phyloP scores from a whole-genome alignment of 2,113 vertebrate genomes.

The Kryptolebias marmoratus region DNA sequence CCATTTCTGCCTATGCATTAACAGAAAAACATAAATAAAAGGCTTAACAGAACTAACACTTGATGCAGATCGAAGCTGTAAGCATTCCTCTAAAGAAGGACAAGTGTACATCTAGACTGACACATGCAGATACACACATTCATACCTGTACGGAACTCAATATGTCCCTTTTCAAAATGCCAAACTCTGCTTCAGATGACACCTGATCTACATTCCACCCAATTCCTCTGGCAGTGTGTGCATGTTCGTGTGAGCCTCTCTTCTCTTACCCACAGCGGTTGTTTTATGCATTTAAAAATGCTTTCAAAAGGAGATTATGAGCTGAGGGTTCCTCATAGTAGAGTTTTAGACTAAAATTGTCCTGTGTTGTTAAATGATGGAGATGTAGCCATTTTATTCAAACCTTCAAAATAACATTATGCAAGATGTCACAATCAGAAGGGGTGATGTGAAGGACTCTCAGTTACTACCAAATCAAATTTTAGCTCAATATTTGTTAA shows the following conservation, averaged over 20 bases:
- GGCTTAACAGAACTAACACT: background rate
- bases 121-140: constrained; percentile 37
- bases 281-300: constrained; percentile 35
- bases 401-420: no score
- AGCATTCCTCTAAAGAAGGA: constrained; percentile 59
- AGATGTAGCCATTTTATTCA: no score
- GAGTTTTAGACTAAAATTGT: background rate
- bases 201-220: constrained; percentile 73
- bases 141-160: constrained; percentile 60
- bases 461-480: no score
- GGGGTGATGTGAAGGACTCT: no score
- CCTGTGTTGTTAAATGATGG: no score
- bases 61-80: constrained; percentile 1
- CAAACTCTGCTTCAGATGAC: constrained; percentile 69
- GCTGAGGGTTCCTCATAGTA: background rate
- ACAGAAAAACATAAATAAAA: background rate
- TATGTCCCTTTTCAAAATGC: constrained; percentile 68
- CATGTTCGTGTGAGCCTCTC: constrained; percentile 29
- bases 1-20: no score
- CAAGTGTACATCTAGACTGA: constrained; percentile 46
- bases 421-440: no score
- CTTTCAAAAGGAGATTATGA: constrained; percentile 2
- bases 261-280: constrained; percentile 20
- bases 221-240: constrained; percentile 61
- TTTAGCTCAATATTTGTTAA: no score